These are phyloP conservation scores for Dorcus parallelipipedus DNA, from an alignment of 2,888 invertebrate genomes.

Conservation along the genomic window DNA sequence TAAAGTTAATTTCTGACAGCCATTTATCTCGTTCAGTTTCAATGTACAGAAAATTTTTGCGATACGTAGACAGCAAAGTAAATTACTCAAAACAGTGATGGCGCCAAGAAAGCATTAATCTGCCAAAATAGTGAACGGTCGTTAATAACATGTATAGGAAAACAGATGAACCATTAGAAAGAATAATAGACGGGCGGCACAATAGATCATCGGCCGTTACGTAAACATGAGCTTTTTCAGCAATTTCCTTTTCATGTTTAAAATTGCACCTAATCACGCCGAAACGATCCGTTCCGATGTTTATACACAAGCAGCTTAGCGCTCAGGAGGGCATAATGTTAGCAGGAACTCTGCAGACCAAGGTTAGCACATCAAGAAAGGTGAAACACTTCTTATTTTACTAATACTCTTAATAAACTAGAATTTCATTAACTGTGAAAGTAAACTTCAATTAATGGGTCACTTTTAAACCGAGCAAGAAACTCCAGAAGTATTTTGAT, in stretches of 20 bases:
- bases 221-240: constrained; percentile 25
- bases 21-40: too few relatives aligned
- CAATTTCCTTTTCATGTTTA: constrained; percentile 13
- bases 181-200: constrained; percentile 27
- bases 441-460: too few relatives aligned
- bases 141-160: constrained; percentile 32
- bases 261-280: constrained; percentile 29
- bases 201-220: constrained; percentile 26
- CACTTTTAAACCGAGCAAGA: too few relatives aligned
- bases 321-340: too few relatives aligned
- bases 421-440: too few relatives aligned
- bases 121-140: constrained; percentile 34
- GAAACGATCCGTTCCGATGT: constrained; percentile 15
- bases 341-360: too few relatives aligned
- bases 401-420: too few relatives aligned
- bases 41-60: too few relatives aligned
- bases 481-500: too few relatives aligned
- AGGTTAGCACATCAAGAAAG: too few relatives aligned
- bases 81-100: constrained; percentile 25
- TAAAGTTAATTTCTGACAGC: too few relatives aligned
- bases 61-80: not conserved
- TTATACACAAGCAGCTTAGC: not conserved
- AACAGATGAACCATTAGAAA: constrained; percentile 26
- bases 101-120: constrained; percentile 33
- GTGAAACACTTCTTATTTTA: too few relatives aligned